phyloP scores from a whole-genome alignment of 2,888 invertebrate genomes.

The Antheraea assamensis region DNA sequence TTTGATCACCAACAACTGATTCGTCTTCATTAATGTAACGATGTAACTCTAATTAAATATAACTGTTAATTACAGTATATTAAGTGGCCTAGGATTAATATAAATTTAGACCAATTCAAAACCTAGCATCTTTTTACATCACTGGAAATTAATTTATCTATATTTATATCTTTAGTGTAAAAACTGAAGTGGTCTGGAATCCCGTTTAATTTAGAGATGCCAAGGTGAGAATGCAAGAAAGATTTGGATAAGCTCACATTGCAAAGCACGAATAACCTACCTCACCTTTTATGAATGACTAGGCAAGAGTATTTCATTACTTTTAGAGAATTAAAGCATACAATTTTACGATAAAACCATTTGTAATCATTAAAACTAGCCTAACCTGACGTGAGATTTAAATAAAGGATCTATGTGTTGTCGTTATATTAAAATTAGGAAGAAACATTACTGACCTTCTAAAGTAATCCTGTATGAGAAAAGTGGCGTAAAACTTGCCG shows the following conservation, averaged over 20 bases:
- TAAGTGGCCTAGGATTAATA: too few relatives aligned
- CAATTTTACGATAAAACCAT: background rate
- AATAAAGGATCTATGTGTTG: background rate
- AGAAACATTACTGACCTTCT: slow-evolving; percentile 81
- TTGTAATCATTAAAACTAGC: background rate
- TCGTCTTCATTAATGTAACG: too few relatives aligned
- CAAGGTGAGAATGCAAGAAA: background rate
- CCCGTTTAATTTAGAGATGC: background rate
- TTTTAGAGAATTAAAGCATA: too few relatives aligned
- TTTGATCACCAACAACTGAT: too few relatives aligned
- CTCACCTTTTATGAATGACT: background rate
- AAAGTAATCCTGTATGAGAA: slow-evolving; percentile 99
- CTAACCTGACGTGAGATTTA: background rate
- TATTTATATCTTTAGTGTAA: background rate
- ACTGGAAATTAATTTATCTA: background rate
- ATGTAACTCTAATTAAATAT: too few relatives aligned
- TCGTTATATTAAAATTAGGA: background rate
- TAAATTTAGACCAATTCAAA: background rate
- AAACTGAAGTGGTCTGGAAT: background rate
- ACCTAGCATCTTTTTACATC: background rate
- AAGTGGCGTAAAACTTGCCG: slow-evolving; percentile 99
- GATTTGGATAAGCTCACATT: background rate
- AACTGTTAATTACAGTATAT: background rate
- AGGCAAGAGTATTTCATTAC: too few relatives aligned
- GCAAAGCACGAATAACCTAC: background rate